phyloP scores from a whole-genome alignment of 2,888 invertebrate species.

The Pristionchus exspectatus region DNA sequence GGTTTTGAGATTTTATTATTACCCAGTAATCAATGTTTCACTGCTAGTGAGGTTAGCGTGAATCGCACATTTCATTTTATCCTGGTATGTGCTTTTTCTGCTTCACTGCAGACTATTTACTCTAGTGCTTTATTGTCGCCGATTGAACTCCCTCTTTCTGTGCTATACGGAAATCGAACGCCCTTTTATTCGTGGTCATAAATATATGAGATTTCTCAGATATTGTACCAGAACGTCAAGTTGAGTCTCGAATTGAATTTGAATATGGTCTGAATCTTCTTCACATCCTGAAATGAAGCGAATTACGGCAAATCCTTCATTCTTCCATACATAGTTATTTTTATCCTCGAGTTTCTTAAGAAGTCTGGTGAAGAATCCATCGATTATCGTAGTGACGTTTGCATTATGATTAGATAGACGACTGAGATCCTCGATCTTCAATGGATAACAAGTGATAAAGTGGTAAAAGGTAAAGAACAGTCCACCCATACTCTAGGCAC shows the following conservation, averaged over 20 bases:
- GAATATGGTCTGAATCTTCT: background rate
- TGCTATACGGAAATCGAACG: background rate
- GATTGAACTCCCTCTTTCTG: background rate
- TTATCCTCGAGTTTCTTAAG: background rate
- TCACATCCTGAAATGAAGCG: background rate
- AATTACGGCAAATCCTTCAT: background rate
- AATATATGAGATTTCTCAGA: constrained; percentile 28
- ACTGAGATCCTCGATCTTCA: constrained; percentile 13
- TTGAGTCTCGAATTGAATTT: constrained; percentile 43
- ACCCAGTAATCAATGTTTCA: too few relatives aligned
- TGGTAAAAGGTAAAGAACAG: too few relatives aligned
- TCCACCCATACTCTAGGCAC: too few relatives aligned
- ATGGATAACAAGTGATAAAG: background rate
- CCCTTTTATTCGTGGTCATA: background rate
- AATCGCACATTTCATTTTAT: too few relatives aligned
- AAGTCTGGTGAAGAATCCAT: background rate
- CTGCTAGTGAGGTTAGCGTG: too few relatives aligned
- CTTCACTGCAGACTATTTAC: too few relatives aligned
- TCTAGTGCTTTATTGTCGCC: background rate
- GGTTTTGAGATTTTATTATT: too few relatives aligned
- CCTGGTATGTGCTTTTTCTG: too few relatives aligned
- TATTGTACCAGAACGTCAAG: constrained; percentile 53
- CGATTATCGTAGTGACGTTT: background rate
- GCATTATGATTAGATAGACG: background rate
- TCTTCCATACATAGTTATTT: background rate